Evolutionary conservation across 1,140 invertebrate species (phyloP), one percentile per base, ranked within the genome.

Genomic region (Papilio aristodemus): DNA sequence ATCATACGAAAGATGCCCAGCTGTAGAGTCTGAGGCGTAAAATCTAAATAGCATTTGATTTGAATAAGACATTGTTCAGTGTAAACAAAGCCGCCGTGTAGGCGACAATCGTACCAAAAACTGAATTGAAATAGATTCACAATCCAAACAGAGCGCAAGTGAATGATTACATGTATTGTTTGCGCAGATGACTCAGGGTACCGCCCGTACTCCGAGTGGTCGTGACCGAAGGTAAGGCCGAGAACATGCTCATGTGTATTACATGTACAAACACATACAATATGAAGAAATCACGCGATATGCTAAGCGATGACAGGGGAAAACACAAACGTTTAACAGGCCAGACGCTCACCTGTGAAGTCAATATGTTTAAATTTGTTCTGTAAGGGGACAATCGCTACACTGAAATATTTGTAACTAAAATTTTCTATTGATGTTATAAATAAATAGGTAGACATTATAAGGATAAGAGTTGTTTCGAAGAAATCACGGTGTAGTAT

Each of bases 61-160:
- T 54, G 19, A 54, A 1, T 22, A 25, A 54, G 46, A 54, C 22
- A 54, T 54, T 54, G 3, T 25, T 22, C 4, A 54, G 22, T 22
- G 46, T 54, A 54, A 54, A 54, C 46, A 54, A 25, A 22, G 9
- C 17, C 7, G 10, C 43, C n/a, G 17, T 50, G 43, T 50, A 19
- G 43, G 43, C 43, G 43, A 50, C 43, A 50, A 8, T 14, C 43
- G n/a, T 50, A 19, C 0, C 17, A 50, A 50, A 50, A 50, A 50
- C 17, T 50, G 46, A 50, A 17, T 50, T 50, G 17, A 50, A 50
- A 22, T 22, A 50, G 46, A 54, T 54, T 14, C 46, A 54, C 19
- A 54, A 19, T 54, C 22, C 19, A 22, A 25, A 54, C 46, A 54
- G 9, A 54, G 17, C 46, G 46, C 46, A 54, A 54, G 46, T 54